phyloP scores from a whole-genome alignment of 2,113 vertebrate genomes.

The Tragelaphus buxtoni region DNA sequence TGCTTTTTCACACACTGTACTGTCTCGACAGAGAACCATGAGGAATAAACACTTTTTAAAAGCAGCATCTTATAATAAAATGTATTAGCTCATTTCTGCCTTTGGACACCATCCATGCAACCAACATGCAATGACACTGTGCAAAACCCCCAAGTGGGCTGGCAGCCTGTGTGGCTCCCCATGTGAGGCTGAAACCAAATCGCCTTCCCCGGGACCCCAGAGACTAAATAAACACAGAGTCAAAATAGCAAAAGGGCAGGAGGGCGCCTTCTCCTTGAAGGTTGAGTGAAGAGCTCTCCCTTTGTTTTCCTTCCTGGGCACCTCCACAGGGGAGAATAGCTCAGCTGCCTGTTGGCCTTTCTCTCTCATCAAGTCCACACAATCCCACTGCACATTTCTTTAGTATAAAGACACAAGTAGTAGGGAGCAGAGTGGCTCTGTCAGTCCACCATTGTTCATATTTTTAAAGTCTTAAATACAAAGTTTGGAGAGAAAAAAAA shows the following conservation, averaged over 20 bases:
- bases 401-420: background rate
- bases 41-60: conserved; percentile 36
- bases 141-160: background rate
- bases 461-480: background rate
- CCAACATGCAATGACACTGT: background rate
- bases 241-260: background rate
- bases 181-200: background rate
- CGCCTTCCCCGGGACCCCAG: background rate
- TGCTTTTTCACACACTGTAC: conserved; percentile 4
- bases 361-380: background rate
- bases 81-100: conserved; percentile 40
- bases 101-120: background rate
- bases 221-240: background rate
- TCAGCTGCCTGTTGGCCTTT: rapidly evolving
- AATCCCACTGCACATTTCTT: background rate
- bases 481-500: background rate
- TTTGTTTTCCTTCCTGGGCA: background rate
- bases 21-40: conserved; percentile 8
- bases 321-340: background rate
- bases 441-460: background rate
- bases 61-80: conserved; percentile 49
- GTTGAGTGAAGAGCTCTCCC: background rate
- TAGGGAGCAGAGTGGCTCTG: background rate
- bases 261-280: background rate
- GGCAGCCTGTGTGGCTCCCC: background rate